Evolutionary conservation across 2,113 vertebrate species (phyloP), one percentile per base, ranked within the genome.

Genomic region (Pituophis catenifer): DNA sequence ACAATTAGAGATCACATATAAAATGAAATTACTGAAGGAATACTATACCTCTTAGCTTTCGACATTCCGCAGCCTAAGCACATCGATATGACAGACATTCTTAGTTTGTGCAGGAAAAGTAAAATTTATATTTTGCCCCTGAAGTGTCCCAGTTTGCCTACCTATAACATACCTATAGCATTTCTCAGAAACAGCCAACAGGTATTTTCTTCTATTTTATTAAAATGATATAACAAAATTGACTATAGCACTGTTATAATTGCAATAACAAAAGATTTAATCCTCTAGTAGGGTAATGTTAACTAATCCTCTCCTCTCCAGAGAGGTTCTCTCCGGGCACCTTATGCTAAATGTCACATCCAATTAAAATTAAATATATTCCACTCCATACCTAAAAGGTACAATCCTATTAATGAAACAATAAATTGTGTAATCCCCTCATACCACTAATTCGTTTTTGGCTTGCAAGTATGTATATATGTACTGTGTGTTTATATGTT

Each of bases 291-390:
- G 94, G 95, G 96, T 97, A 97, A 98, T 96, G 97, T 97, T 96
- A 75, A 93, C 90, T 96, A 97, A 98, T 97, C 97, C 95, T 95
- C 96, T 97, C 93, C 95, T 95, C 57, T 90, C 89, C 75, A 29
- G 75, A 96, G 96, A 97, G 96, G 96, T 97, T 96, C 96, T 96
- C 96, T 94, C 93, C 95, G 98, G 97, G 95, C 98, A 98, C 98
- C 98, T 97, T 97, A 98, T 98, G 98, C 95, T 96, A 95, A 92
- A 95, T 98, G 98, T 98, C 98, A 98, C 48, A 94, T 97, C 96
- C 96, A 98, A 98, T 99, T 98, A 99, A 89, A 81, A 81, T 81
- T 19, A 81, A 44, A 81, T 81, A 19, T 44, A 81, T 81, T 81
- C 33, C 33, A 81, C 8, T 33, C 70, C 75, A 19, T 44, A 21